A percentile compares a stretch with the other conserved stretches of the same genome.
phyloP scores from a whole-genome alignment of 2,113 vertebrate species.

The Xenopus tropicalis region UCB_Xtro_10.0 CM004445.2:43348001-43348500 shows the following conservation, averaged over 20 bases:
- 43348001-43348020: no score
- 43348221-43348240: constrained; percentile 71
- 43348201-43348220: constrained; percentile 88
- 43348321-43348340: constrained; percentile 61
- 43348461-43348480: constrained; percentile 75
- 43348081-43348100: constrained; percentile 59
- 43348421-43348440: constrained; percentile 66
- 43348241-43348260: constrained; percentile 55
- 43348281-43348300: constrained; percentile 53
- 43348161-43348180: constrained; percentile 83
- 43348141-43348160: constrained; percentile 90
- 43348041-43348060: not conserved
- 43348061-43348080: not conserved
- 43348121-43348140: constrained; percentile 90
- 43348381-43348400: constrained; percentile 70
- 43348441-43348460: constrained; percentile 70
- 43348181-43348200: constrained; percentile 95
- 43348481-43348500: constrained; percentile 87
- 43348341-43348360: constrained; percentile 62
- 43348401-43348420: constrained; percentile 63
- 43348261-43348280: constrained; percentile 53
- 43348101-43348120: constrained; percentile 93
- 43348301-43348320: constrained; percentile 50
- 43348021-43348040: no score
- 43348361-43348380: constrained; percentile 70